Percentiles rank a stretch among this genome's conserved stretches.
These are phyloP conservation scores for Austrofundulus limnaeus DNA, from an alignment of 2,113 vertebrate species.

Conservation along the genomic window DNA sequence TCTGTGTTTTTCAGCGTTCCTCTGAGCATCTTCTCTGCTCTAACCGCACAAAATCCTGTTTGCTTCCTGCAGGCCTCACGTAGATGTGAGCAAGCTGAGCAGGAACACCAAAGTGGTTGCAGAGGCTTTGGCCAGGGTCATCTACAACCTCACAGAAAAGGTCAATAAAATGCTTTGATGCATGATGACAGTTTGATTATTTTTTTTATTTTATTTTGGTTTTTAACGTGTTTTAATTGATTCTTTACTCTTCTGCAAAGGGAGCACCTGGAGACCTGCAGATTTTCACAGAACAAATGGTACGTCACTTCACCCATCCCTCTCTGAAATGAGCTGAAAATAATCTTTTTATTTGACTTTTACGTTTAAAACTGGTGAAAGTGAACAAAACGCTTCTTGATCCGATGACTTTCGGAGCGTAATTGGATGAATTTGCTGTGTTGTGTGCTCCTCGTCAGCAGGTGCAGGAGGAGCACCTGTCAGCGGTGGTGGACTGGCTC, in stretches of 20 bases:
- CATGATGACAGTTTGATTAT: accelerated
- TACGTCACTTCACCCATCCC: constrained; percentile 59
- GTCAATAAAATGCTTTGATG: constrained; percentile 58
- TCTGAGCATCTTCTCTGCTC: not conserved
- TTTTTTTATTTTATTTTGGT: not conserved
- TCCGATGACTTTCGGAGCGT: no score
- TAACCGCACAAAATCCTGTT: constrained; percentile 15
- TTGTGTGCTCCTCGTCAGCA: constrained; percentile 72
- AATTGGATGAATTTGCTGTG: no score
- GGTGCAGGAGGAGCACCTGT: constrained; percentile 93
- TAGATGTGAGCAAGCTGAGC: constrained; percentile 86
- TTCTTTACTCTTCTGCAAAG: constrained; percentile 67
- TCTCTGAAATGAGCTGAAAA: no score
- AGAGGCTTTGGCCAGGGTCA: constrained; percentile 91
- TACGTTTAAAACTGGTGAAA: no score
- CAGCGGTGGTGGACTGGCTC: constrained; percentile 94
- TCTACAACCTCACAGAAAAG: constrained; percentile 98
- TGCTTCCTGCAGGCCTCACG: constrained; percentile 81
- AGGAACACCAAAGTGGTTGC: constrained; percentile 94
- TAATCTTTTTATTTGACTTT: no score
- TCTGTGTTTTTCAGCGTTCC: not conserved
- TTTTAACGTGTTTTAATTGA: not conserved
- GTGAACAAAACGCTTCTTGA: no score
- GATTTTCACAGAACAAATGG: constrained; percentile 98
- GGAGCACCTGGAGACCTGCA: constrained; percentile 90